These are phyloP conservation scores for Silurus meridionalis DNA, from an alignment of 2,113 vertebrate species.

Conservation along the genomic window DNA sequence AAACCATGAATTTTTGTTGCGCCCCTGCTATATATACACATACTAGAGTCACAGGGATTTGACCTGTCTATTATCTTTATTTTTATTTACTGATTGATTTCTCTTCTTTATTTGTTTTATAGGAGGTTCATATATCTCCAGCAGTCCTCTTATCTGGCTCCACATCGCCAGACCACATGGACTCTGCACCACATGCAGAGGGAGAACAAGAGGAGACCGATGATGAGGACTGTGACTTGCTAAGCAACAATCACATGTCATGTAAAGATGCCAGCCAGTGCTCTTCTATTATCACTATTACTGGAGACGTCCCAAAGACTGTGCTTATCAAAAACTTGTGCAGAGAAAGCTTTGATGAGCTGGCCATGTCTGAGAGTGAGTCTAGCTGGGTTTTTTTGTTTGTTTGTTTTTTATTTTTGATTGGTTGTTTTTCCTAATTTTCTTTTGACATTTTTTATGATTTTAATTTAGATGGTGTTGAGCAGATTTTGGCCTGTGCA, in stretches of 20 bases:
- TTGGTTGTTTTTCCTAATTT: not conserved
- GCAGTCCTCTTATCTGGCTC: conserved; percentile 31
- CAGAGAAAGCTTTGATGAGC: conserved; percentile 30
- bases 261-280: not conserved
- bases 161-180: conserved; percentile 27
- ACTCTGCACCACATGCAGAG: conserved; percentile 16
- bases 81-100: not conserved
- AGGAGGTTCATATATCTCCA: not conserved
- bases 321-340: conserved; percentile 37
- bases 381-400: not conserved
- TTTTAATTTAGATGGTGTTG: not conserved
- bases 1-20: too few species aligned
- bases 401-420: not conserved
- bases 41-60: not conserved
- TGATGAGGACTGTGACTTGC: conserved; percentile 31
- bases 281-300: conserved; percentile 39
- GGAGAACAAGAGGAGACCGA: not conserved
- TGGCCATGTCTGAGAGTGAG: conserved; percentile 49
- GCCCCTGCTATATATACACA: too few species aligned
- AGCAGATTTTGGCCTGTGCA: conserved; percentile 14
- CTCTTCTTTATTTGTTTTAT: not conserved
- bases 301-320: conserved; percentile 52
- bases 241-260: conserved; percentile 16
- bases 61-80: not conserved
- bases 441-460: not conserved